Evolutionary conservation across 2,888 invertebrate species (phyloP).

Genomic region (Spialia ferax): DNA sequence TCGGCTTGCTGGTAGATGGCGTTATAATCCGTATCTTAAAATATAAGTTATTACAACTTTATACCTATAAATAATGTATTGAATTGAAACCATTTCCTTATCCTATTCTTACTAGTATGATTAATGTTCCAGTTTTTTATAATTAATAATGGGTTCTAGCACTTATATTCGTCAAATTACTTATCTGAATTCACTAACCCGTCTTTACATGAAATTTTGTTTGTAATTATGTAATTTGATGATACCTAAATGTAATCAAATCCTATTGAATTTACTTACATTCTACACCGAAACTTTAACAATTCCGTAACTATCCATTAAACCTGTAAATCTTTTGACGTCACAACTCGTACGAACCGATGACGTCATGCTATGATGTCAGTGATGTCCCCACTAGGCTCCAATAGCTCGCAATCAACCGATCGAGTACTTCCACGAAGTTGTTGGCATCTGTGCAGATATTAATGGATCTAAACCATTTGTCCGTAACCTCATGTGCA

Average conservation of each 20-base stretch:
- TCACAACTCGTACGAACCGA: constrained; percentile 61
- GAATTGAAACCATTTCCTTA: too few relatives aligned
- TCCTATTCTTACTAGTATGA: too few relatives aligned
- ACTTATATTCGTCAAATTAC: not conserved
- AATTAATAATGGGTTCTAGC: too few relatives aligned
- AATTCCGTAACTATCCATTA: not conserved
- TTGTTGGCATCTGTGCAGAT: constrained; percentile 55
- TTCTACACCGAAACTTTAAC: not conserved
- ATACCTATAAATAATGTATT: too few relatives aligned
- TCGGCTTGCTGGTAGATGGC: constrained; percentile 59
- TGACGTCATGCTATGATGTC: constrained; percentile 77
- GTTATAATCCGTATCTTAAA: constrained; percentile 43
- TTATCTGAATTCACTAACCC: not conserved
- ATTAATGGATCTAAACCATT: constrained; percentile 42
- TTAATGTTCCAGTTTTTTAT: too few relatives aligned
- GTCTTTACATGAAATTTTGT: too few relatives aligned
- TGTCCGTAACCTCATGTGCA: constrained; percentile 18
- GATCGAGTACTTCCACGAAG: constrained; percentile 63
- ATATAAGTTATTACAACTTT: too few relatives aligned
- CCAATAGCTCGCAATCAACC: constrained; percentile 47
- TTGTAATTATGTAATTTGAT: too few relatives aligned
- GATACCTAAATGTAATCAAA: not conserved
- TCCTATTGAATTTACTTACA: not conserved
- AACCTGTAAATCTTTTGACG: constrained; percentile 51
- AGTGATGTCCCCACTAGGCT: constrained; percentile 52